A percentile compares a stretch with the other conserved stretches of the same genome.
phyloP scores from a whole-genome alignment of 2,888 invertebrate genomes.

The Euproctis similis region DNA sequence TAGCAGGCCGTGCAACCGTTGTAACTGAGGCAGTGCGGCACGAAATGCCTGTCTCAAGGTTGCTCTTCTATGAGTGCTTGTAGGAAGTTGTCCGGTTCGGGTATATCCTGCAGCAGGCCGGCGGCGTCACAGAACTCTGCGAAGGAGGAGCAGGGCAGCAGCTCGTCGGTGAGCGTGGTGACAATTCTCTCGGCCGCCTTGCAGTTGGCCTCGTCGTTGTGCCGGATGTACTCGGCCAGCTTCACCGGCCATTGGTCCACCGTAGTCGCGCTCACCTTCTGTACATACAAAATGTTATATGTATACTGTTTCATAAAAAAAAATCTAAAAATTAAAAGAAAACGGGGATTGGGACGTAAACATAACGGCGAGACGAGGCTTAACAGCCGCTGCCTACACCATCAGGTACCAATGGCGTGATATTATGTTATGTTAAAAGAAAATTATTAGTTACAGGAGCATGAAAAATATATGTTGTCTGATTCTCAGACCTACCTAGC shows the following conservation, averaged over 20 bases:
- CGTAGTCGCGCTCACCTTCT: slow-evolving; percentile 80
- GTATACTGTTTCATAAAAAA: no score
- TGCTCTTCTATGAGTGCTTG: slow-evolving; percentile 45
- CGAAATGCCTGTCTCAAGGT: slow-evolving; percentile 45
- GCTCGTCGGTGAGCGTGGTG: slow-evolving; percentile 88
- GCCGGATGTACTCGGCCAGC: slow-evolving; percentile 93
- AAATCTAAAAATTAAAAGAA: no score
- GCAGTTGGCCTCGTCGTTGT: slow-evolving; percentile 92
- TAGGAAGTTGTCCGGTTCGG: slow-evolving; percentile 76
- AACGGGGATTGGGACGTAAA: no score
- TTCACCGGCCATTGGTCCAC: slow-evolving; percentile 93
- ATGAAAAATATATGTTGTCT: no score
- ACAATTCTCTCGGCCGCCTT: slow-evolving; percentile 92
- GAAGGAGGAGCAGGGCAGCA: slow-evolving; percentile 92
- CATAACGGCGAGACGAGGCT: no score
- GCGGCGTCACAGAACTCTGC: slow-evolving; percentile 95
- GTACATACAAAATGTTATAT: no score
- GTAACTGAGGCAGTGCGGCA: slow-evolving; percentile 45
- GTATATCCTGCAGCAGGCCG: slow-evolving; percentile 83
- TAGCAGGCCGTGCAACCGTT: slow-evolving; percentile 48
- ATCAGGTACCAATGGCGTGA: no score
- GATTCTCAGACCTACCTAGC: no score
- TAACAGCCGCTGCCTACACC: no score
- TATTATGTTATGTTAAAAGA: no score
- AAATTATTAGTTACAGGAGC: no score